Base-by-base conservation (phyloP, 2,797 vertebrate genomes). In the Notolabrus celidotus region DNA sequence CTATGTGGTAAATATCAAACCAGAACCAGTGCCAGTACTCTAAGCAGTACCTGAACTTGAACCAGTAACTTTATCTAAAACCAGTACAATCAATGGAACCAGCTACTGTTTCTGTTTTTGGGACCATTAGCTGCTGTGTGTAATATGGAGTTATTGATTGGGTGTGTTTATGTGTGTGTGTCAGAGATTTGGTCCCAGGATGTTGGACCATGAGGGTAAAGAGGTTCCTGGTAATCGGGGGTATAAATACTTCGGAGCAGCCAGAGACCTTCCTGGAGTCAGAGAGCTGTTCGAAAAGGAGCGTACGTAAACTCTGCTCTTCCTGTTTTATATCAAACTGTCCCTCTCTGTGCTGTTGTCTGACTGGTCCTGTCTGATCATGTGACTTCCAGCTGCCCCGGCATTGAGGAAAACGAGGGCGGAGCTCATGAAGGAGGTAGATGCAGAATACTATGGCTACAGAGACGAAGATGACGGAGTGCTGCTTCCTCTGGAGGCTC, bases 211-310 rank as follows among this genome's bases (percentile, higher is more conserved):
- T 0, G 97, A 99, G 81, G 97, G 98, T 22, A 98, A 96, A 65
- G 98, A 97, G 86, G 97, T 99, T 46, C 97, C 97, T 7, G 98
- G 97, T 69, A 99, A 99, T 86, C 92, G 97, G 52, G 97, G 98
- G 4, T 99, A 99, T 79, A 98, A 98, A 71, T 99, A 99, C 71
- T 99, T 99, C 5, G 98, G 97, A 53, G 98, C 98, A 1, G 97
- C 98, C 5, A 96, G 98, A 89, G 97, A 99, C 67, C 87, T 99
- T 9, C 97, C 97, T 0, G 98, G 97, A 47, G 97, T 99, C 49
- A 82, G 98, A 62, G 98, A 99, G 60, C 94, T 99, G 27, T 99
- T 99, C 71, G 97, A 99, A 83, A 97, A 95, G 84, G 98, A 99
- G 36, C 98, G 98, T 99, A 92, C 80, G 98, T 91, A 68, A 7